Base-by-base conservation (phyloP, 2,113 vertebrate genomes). In the Oophaga pumilio region DNA sequence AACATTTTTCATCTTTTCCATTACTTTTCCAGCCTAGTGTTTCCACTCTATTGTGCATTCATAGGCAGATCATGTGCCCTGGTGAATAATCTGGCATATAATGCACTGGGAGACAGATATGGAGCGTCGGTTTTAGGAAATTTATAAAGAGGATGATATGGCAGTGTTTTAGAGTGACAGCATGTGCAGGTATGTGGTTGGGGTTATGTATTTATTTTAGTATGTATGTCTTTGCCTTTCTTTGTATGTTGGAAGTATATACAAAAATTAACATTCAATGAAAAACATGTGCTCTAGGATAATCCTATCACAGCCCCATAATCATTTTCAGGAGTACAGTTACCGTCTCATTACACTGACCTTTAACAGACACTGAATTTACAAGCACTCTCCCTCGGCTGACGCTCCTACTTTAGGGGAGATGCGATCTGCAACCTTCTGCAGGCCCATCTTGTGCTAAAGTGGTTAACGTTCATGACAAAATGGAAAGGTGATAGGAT, bases 401-500 rank as follows among this genome's bases (percentile, higher is more conserved):
- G 33, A 49, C 24, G 18, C n/a, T 82, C 60, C 1, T 22, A 56
- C 50, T 80, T 57, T 57, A 68, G 26, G 56, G 24, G 15, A 53
- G 17, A 82, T 28, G 53, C 60, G 57, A 71, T 18, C 33, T 52
- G 26, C 66, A 62, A 24, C 28, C 24, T 71, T 82, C 56, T 76
- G 66, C 22, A 11, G 56, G 53, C 68, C 86, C 22, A 26, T 79
- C 28, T 43, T 62, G 64, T 49, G n/a, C 79, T 87, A 62, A 84
- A 69, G 85, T 69, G 74, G 73, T 83, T 88, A 88, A 84, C 66
- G 79, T 83, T 77, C 68, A 76, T 56, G 81, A 84, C 81, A 88
- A 83, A 88, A 88, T 84, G 81, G 87, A 88, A 88, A 88, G 87
- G 87, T 88, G 81, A 88, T 88, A 76, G 79, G 66, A 84, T 88